These are phyloP conservation scores for Pachycephala philippinensis DNA, from an alignment of 2,113 vertebrate species.

Conservation along the genomic window DNA sequence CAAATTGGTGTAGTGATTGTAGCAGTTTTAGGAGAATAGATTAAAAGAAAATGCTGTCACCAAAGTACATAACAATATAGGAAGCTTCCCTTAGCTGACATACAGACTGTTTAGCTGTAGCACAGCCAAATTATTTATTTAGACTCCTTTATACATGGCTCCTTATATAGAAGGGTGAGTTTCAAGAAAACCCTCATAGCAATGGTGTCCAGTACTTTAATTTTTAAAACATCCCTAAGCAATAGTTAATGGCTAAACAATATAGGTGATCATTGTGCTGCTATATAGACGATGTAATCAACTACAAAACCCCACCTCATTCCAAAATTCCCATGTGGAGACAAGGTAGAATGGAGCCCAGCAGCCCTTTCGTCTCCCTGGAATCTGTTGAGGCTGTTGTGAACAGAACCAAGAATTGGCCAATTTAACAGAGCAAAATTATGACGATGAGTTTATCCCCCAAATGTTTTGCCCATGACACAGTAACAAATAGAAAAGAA, in stretches of 20 bases:
- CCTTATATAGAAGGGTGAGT: not conserved
- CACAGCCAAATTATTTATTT: not conserved
- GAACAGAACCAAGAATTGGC: not conserved
- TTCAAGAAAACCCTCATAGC: not conserved
- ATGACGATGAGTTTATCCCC: not conserved
- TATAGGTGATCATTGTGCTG: not conserved
- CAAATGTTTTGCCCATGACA: not conserved
- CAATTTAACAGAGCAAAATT: not conserved
- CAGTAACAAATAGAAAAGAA: constrained; percentile 5
- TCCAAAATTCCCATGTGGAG: not conserved
- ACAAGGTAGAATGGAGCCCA: not conserved
- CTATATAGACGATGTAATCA: not conserved
- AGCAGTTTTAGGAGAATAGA: not conserved
- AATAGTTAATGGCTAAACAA: not conserved
- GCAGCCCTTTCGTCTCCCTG: not conserved
- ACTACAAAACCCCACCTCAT: not conserved
- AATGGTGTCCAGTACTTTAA: not conserved
- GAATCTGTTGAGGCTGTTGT: not conserved
- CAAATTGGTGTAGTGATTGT: not conserved
- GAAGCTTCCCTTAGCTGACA: not conserved
- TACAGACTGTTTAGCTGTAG: not conserved
- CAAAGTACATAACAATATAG: not conserved
- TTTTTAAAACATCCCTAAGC: not conserved
- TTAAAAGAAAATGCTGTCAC: not conserved
- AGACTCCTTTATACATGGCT: not conserved